Evolutionary conservation across 2,888 invertebrate species (phyloP).

Genomic region (Heteromyza rotundicornis): DNA sequence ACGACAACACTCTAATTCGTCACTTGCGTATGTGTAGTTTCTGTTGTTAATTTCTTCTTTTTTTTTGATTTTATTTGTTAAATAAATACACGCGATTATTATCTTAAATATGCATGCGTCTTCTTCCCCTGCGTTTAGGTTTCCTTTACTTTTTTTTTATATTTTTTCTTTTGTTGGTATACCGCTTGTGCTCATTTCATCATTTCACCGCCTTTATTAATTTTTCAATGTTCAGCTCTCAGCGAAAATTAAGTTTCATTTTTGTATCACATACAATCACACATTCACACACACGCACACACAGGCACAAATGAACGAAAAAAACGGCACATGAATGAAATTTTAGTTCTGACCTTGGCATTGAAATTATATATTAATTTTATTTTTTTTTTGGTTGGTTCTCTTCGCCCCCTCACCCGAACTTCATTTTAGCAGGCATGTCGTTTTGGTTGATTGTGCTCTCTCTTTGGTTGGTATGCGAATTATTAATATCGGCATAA

Average conservation of each 20-base stretch:
- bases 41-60: not conserved
- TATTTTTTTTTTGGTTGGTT: not conserved
- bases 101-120: not conserved
- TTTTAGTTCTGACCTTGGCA: slow-evolving; percentile 20
- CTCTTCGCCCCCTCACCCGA: not conserved
- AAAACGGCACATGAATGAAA: not conserved
- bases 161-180: not conserved
- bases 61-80: too few species aligned
- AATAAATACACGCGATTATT: slow-evolving; percentile 6
- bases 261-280: too few species aligned
- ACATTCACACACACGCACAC: not conserved
- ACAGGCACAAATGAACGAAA: not conserved
- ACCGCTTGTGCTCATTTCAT: not conserved
- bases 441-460: not conserved
- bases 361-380: slow-evolving; percentile 15
- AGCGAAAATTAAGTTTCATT: too few species aligned
- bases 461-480: not conserved
- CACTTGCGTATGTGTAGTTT: not conserved
- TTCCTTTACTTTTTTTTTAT: not conserved
- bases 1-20: slow-evolving; percentile 1
- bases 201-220: not conserved
- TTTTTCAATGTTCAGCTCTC: not conserved
- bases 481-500: too few species aligned
- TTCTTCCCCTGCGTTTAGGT: too few species aligned
- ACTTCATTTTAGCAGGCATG: too few species aligned